phyloP scores from a whole-genome alignment of 2,797 vertebrate species.

The Rhinichthys osculus region DNA sequence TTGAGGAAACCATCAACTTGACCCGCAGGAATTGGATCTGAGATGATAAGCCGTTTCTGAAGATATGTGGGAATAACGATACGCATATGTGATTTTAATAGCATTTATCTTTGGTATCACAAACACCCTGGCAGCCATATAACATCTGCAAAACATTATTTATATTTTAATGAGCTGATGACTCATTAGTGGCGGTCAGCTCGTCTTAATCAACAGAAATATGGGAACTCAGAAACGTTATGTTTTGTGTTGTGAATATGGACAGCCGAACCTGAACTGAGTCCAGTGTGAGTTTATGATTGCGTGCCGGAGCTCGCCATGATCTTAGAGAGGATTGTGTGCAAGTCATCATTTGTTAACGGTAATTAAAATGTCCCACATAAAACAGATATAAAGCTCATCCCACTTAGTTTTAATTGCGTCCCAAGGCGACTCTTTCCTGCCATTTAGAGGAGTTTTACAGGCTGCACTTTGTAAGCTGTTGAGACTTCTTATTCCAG shows the following conservation, averaged over 20 bases:
- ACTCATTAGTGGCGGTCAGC: background rate
- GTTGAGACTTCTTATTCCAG: slow-evolving; percentile 31
- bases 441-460: slow-evolving; percentile 49
- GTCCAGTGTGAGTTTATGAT: slow-evolving; percentile 37
- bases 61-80: background rate
- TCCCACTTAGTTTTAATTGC: slow-evolving; percentile 63
- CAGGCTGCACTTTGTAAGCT: slow-evolving; percentile 35
- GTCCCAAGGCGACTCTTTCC: slow-evolving; percentile 57
- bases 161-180: slow-evolving; percentile 6
- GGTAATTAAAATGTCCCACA: slow-evolving; percentile 63
- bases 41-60: background rate
- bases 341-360: slow-evolving; percentile 59
- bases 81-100: background rate
- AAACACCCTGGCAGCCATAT: background rate
- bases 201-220: background rate
- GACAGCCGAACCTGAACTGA: background rate
- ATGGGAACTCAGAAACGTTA: background rate
- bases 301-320: slow-evolving; percentile 42
- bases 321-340: slow-evolving; percentile 54
- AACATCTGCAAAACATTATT: background rate
- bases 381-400: slow-evolving; percentile 63
- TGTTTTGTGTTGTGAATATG: background rate
- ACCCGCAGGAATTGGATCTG: background rate
- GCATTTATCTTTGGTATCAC: background rate
- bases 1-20: background rate